phyloP scores from a whole-genome alignment of 35 echinoderm and acorn worm species.

The Eucidaris tribuloides region DNA sequence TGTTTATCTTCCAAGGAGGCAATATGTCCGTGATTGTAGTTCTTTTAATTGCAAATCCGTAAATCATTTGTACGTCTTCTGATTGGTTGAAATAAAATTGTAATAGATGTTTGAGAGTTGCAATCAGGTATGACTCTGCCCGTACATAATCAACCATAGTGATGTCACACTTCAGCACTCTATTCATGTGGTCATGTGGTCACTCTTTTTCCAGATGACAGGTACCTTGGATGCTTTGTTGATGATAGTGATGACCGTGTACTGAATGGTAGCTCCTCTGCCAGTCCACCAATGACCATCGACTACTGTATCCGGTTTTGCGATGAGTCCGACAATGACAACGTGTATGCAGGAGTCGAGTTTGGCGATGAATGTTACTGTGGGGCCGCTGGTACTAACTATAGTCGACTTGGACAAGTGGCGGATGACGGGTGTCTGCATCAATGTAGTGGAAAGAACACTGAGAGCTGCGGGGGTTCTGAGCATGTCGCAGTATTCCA shows the following conservation, averaged over 20 bases:
- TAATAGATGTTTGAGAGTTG: too few relatives aligned
- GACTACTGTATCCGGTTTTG: constrained; percentile 35
- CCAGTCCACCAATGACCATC: not conserved
- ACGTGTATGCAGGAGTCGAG: constrained; percentile 43
- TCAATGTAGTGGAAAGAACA: constrained; percentile 31
- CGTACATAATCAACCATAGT: too few relatives aligned
- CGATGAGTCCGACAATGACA: not conserved
- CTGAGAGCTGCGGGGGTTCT: constrained; percentile 59
- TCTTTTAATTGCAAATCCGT: too few relatives aligned
- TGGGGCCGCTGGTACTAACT: not conserved
- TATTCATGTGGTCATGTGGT: too few relatives aligned
- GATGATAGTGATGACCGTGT: constrained; percentile 3
- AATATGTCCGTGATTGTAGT: too few relatives aligned
- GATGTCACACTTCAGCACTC: too few relatives aligned
- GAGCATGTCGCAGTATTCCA: not conserved
- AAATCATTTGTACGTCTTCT: too few relatives aligned
- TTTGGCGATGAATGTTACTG: constrained; percentile 72
- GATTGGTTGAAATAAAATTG: too few relatives aligned
- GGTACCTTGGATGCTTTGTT: not conserved
- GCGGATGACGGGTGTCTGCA: constrained; percentile 60
- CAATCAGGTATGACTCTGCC: too few relatives aligned
- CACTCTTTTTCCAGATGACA: not conserved
- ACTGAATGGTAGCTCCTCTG: not conserved
- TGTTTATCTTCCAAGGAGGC: too few relatives aligned
- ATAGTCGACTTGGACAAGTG: not conserved